Base-by-base conservation (phyloP, 1,140 invertebrate genomes). In the Drosophila bipectinata region DNA sequence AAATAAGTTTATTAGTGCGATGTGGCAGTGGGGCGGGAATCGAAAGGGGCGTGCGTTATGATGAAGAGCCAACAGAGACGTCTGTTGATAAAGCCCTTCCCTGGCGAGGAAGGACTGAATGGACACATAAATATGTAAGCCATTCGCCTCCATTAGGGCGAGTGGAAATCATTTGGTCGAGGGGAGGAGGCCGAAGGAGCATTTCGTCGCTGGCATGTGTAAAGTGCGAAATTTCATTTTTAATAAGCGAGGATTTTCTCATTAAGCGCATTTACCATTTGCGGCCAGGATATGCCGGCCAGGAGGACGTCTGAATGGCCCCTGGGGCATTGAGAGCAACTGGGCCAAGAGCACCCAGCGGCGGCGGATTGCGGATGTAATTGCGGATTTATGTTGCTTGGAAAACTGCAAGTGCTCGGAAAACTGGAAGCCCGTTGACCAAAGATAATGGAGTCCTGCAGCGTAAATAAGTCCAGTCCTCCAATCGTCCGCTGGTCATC, bases 1-100 rank as follows among this genome's bases (percentile, higher is more conserved):
- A 89, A 87, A 87, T 87, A 83, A 87, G 83, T 87, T 89, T 87
- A 87, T 87, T 87, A 87, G 82, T 58, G 51, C 44, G 32, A 69
- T 41, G 12, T 24, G 21, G 21, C 21, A 21, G 21, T 21, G 53
- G 66, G 67, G 67, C 60, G 34, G 57, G 69, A 41, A 76, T 63
- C 67, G 49, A 52, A 75, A 76, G 77, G 81, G 71, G 68, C 69
- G 61, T 47, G 28, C 32, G 52, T 53, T 30, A 30, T 69, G 64
- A 69, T 48, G 51, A 30, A 57, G 51, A 67, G 6, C 61, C 14
- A 30, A 45, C 8, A n/a, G 44, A 49, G 58, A 37, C 3, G 8
- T 10, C 8, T 32, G 32, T 32, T 8, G 49, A 39, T 60, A 24
- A 39, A 59, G 45, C 2, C 2, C 26, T n/a, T n/a, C 6, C 12